Evolutionary conservation across 2,797 vertebrate species (phyloP).

Genomic region (Coregonus suidteri): DNA sequence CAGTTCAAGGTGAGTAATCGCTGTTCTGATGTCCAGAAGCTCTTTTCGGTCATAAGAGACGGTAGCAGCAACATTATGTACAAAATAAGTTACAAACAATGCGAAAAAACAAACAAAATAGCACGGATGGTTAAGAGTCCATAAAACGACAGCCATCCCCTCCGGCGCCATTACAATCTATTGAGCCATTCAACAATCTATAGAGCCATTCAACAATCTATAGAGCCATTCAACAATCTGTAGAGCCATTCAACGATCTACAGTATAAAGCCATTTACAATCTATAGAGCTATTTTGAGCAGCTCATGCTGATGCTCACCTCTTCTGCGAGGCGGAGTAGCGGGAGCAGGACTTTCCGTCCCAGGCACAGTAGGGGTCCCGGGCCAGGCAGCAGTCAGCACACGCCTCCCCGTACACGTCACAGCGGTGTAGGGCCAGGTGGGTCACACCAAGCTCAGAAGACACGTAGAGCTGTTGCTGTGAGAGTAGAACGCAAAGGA

Average conservation of each 20-base stretch:
- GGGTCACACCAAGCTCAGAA: conserved; percentile 87
- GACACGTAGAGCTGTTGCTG: conserved; percentile 98
- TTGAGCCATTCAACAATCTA: not conserved
- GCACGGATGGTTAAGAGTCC: too few relatives aligned
- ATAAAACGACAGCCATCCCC: too few relatives aligned
- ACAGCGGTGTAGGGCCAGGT: conserved; percentile 93
- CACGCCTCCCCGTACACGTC: conserved; percentile 92
- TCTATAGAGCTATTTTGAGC: conserved; percentile 23
- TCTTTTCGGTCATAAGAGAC: too few relatives aligned
- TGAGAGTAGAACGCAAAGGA: conserved; percentile 28
- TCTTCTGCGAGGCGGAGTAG: conserved; percentile 94
- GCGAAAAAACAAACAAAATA: too few relatives aligned
- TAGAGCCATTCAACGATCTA: too few relatives aligned
- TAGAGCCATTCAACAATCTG: not conserved
- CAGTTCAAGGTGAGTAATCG: too few relatives aligned
- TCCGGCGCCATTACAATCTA: not conserved
- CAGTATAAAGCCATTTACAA: not conserved
- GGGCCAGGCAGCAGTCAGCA: conserved; percentile 94
- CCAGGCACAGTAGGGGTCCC: conserved; percentile 98
- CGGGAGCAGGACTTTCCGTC: conserved; percentile 95
- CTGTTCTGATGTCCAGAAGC: too few relatives aligned
- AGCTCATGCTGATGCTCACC: conserved; percentile 72
- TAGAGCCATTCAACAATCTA: not conserved
- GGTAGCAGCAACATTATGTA: too few relatives aligned
- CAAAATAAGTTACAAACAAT: too few relatives aligned